A percentile compares a stretch with the other conserved stretches of the same genome.
Conservation (phyloP, 1,140 invertebrate species). For the Drosophila carrolli region DNA sequence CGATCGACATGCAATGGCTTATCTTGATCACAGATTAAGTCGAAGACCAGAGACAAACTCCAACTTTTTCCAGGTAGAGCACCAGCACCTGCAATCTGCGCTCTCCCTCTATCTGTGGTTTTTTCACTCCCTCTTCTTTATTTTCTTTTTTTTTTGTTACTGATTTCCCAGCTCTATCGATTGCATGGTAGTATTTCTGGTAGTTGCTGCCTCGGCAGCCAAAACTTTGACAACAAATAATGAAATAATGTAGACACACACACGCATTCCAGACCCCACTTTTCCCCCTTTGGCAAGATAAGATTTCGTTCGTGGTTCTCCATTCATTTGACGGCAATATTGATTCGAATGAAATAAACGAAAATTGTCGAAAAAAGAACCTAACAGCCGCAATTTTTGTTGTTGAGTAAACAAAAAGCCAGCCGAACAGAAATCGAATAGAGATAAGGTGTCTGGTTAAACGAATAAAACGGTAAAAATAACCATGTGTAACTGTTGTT, state of each 20-base stretch:
- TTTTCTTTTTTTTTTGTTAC: slow-evolving; percentile 12
- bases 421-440: slow-evolving; percentile 41
- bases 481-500: slow-evolving; percentile 35
- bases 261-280: slow-evolving; percentile 33
- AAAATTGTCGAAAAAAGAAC: slow-evolving; percentile 55
- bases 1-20: slow-evolving; percentile 58
- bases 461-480: slow-evolving; percentile 57
- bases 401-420: slow-evolving; percentile 74
- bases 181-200: slow-evolving; percentile 58
- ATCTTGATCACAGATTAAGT: slow-evolving; percentile 61
- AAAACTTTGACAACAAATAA: slow-evolving; percentile 77
- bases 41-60: slow-evolving; percentile 21
- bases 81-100: slow-evolving; percentile 48
- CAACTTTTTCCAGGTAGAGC: slow-evolving; percentile 33
- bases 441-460: slow-evolving; percentile 59
- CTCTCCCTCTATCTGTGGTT: slow-evolving; percentile 12
- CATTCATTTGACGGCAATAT: slow-evolving; percentile 78
- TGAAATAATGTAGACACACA: slow-evolving; percentile 79
- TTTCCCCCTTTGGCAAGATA: slow-evolving; percentile 34
- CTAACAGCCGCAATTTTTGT: slow-evolving; percentile 51
- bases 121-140: background rate
- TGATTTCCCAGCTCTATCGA: slow-evolving; percentile 41
- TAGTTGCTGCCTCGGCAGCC: slow-evolving; percentile 70
- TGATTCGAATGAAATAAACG: slow-evolving; percentile 69
- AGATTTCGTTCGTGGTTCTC: slow-evolving; percentile 33